Conservation (phyloP, 37 sponge, comb jelly and placozoan genomes). For the Oscarella lobularis region DNA sequence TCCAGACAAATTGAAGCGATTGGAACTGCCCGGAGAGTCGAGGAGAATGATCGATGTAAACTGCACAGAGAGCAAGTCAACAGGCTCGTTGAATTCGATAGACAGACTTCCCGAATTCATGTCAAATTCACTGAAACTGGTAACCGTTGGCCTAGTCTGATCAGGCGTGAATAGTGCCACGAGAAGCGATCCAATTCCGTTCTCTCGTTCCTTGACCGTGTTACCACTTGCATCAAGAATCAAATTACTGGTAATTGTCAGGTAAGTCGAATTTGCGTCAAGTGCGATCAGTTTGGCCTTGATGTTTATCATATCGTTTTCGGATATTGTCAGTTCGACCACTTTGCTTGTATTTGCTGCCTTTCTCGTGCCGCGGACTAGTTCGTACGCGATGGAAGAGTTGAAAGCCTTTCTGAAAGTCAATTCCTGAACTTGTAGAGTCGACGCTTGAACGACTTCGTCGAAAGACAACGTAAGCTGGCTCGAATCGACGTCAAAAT, state of each 20-base stretch:
- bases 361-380: constrained; percentile 24
- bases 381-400: constrained; percentile 38
- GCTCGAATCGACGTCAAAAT: constrained; percentile 1
- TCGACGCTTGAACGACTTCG: constrained; percentile 3
- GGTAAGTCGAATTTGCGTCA: constrained; percentile 13
- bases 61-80: constrained; percentile 20
- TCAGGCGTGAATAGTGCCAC: constrained; percentile 62
- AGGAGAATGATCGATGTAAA: constrained; percentile 28
- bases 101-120: constrained; percentile 29
- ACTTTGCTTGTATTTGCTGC: neutral
- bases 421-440: neutral
- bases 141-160: constrained; percentile 33
- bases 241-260: constrained; percentile 29
- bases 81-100: constrained; percentile 70
- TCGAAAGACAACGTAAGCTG: constrained; percentile 15
- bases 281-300: constrained; percentile 31
- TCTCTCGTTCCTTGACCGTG: constrained; percentile 39
- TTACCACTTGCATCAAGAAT: constrained; percentile 47
- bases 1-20: neutral
- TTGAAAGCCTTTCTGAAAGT: constrained; percentile 47
- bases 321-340: neutral
- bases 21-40: neutral
- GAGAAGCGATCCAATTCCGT: constrained; percentile 20
- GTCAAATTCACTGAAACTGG: constrained; percentile 36
- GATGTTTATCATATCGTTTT: constrained; percentile 44